Conservation (phyloP, 2,888 invertebrate species). For the Neoaliturus tenellus region DNA sequence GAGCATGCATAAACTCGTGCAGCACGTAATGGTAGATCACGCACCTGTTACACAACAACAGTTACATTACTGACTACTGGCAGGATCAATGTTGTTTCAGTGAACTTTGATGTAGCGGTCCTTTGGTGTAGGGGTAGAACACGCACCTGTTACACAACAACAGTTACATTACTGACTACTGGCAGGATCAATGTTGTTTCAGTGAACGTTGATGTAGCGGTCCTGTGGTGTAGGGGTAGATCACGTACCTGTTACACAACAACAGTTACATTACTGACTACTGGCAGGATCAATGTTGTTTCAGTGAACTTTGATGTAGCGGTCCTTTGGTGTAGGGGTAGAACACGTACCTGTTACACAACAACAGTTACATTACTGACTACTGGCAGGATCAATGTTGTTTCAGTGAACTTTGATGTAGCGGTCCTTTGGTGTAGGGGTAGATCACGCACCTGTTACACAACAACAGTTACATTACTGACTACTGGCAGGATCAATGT, state of each 20-base stretch:
- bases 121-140: no score
- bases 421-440: no score
- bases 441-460: no score
- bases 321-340: no score
- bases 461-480: background rate
- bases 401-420: conserved; percentile 72
- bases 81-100: conserved; percentile 72
- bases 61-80: background rate
- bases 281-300: conserved; percentile 71
- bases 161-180: background rate
- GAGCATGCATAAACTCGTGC: no score
- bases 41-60: background rate
- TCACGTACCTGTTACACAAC: no score
- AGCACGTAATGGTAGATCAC: no score
- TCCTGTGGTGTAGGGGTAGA: no score
- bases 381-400: conserved; percentile 70
- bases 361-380: background rate
- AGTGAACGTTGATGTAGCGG: conserved; percentile 72
- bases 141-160: no score
- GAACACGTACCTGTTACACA: no score
- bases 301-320: conserved; percentile 71
- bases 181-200: conserved; percentile 71
- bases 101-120: no score
- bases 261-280: background rate
- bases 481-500: conserved; percentile 69